Evolutionary conservation across 2,113 vertebrate genomes (phyloP).

Genomic region (Archilochus colubris): DNA sequence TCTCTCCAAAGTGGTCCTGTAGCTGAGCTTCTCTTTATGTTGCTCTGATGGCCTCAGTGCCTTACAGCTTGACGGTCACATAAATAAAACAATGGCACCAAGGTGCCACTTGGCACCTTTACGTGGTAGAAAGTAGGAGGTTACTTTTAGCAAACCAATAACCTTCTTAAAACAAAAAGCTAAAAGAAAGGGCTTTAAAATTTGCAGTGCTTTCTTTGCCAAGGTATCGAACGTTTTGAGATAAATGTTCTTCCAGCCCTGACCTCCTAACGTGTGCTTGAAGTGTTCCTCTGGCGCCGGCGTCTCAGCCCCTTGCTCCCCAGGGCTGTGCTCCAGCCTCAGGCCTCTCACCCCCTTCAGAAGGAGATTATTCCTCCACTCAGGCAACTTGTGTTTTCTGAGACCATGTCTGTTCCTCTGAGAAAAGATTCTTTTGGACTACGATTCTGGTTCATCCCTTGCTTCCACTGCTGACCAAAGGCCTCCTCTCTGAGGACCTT

Average conservation of each 20-base stretch:
- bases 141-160: not conserved
- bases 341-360: not conserved
- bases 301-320: rapidly evolving
- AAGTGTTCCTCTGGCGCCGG: not conserved
- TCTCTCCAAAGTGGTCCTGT: not conserved
- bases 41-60: not conserved
- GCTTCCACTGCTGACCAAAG: rapidly evolving
- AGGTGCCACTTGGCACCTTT: slow-evolving; percentile 32
- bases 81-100: slow-evolving; percentile 1
- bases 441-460: not conserved
- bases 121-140: not conserved
- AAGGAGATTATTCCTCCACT: not conserved
- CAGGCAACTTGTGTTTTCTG: not conserved
- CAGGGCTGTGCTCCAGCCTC: not conserved
- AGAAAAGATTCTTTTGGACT: not conserved
- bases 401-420: not conserved
- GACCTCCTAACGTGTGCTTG: rapidly evolving
- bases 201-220: not conserved
- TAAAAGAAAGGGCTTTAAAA: not conserved
- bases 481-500: not conserved
- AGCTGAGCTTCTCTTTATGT: not conserved
- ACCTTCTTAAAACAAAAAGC: not conserved
- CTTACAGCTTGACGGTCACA: not conserved
- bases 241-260: not conserved
- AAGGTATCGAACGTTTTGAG: not conserved